These are phyloP conservation scores for Pyrocoelia pectoralis DNA, from an alignment of 2,888 invertebrate species.

Conservation along the genomic window DNA sequence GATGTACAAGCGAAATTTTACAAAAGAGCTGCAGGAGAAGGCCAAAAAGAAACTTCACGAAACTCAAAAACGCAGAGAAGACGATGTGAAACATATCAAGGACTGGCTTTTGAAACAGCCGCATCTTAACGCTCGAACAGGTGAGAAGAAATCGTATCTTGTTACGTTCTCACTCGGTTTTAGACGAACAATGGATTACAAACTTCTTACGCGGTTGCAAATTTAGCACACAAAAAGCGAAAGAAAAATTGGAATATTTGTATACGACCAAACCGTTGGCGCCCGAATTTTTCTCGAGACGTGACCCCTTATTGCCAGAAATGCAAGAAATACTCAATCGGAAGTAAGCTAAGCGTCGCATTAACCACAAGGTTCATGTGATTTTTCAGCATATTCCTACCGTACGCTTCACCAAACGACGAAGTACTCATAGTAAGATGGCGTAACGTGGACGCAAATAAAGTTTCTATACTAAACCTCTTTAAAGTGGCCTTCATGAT, in stretches of 20 bases:
- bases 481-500: neutral
- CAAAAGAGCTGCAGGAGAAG: slow-evolving; percentile 3
- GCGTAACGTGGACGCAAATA: neutral
- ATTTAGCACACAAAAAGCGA: slow-evolving; percentile 64
- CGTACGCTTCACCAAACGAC: neutral
- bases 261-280: slow-evolving; percentile 65
- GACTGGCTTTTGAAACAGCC: neutral
- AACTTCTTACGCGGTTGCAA: slow-evolving; percentile 65
- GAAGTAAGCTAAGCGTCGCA: slow-evolving; percentile 55
- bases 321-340: slow-evolving; percentile 50
- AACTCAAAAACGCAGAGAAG: neutral
- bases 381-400: neutral
- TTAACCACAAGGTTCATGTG: neutral
- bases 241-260: slow-evolving; percentile 66
- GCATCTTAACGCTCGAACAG: neutral
- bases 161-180: too few relatives aligned
- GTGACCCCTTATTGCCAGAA: slow-evolving; percentile 58
- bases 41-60: slow-evolving; percentile 3
- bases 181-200: slow-evolving; percentile 64
- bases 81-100: neutral
- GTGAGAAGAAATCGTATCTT: too few relatives aligned
- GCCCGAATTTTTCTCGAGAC: slow-evolving; percentile 65
- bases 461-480: neutral
- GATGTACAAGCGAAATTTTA: neutral
- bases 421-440: neutral